These are phyloP conservation scores for Cryptus viduatorius DNA, from an alignment of 2,888 invertebrate genomes.

Conservation along the genomic window DNA sequence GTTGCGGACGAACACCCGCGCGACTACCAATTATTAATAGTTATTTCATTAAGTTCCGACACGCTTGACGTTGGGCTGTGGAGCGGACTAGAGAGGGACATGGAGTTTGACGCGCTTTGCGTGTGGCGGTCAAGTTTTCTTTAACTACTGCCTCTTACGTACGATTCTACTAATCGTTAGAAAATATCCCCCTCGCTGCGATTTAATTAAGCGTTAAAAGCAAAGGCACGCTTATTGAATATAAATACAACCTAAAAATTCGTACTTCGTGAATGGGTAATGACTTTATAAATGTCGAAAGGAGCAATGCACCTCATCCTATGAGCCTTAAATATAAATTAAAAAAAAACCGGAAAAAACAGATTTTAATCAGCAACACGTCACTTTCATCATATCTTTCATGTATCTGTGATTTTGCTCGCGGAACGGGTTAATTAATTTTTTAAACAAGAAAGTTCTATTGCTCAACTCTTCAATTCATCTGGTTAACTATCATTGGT, in stretches of 20 bases:
- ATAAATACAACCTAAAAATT: not conserved
- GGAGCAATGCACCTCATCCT: no score
- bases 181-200: not conserved
- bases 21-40: conserved; percentile 26
- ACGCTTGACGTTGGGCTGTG: not conserved
- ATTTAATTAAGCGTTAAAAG: not conserved
- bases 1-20: conserved; percentile 3
- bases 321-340: no score
- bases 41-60: conserved; percentile 36
- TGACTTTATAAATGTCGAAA: no score
- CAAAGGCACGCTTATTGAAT: not conserved
- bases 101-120: not conserved
- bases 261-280: no score
- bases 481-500: conserved; percentile 3
- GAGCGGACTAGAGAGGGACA: conserved; percentile 19
- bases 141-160: not conserved
- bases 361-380: not conserved
- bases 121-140: conserved; percentile 13
- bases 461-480: conserved; percentile 22
- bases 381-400: not conserved
- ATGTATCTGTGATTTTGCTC: not conserved
- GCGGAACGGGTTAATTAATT: conserved; percentile 4
- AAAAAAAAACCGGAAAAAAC: not conserved
- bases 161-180: conserved; percentile 5
- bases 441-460: not conserved